Conservation (phyloP, 92 coral and sea anemone species). For the Actinostola sp. region DNA sequence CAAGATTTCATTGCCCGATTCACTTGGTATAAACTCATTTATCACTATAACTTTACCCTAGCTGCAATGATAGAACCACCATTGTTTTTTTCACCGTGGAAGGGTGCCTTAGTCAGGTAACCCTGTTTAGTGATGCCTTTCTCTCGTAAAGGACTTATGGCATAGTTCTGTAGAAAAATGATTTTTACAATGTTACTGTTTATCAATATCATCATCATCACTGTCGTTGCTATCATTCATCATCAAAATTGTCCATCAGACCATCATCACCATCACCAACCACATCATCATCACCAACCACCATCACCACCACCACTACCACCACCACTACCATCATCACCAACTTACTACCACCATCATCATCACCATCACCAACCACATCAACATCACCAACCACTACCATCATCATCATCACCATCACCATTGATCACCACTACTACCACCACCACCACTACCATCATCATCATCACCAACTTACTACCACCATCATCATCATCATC, state of each 20-base stretch:
- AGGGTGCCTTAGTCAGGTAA: slow-evolving; percentile 95
- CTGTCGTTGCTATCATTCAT: neutral
- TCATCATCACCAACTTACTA: neutral
- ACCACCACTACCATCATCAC: neutral
- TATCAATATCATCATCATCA: neutral
- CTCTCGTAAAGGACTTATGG: slow-evolving; percentile 85
- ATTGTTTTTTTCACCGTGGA: slow-evolving; percentile 80
- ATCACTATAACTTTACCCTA: no score
- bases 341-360: slow-evolving; percentile 1
- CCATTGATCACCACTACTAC: neutral
- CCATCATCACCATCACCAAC: neutral
- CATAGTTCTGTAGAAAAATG: slow-evolving; percentile 49
- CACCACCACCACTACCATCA: neutral
- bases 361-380: neutral
- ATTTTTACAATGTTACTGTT: neutral
- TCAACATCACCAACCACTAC: neutral
- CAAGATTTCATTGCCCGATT: no score
- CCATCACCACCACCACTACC: neutral
- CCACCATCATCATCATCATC: slow-evolving; percentile 2
- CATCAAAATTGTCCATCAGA: neutral
- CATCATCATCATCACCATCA: neutral
- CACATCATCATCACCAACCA: neutral
- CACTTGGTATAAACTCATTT: no score
- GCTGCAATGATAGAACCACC: slow-evolving; percentile 43
- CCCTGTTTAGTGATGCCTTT: slow-evolving; percentile 92